phyloP scores from a whole-genome alignment of 2,888 invertebrate species.

The Calameuta filiformis region DNA sequence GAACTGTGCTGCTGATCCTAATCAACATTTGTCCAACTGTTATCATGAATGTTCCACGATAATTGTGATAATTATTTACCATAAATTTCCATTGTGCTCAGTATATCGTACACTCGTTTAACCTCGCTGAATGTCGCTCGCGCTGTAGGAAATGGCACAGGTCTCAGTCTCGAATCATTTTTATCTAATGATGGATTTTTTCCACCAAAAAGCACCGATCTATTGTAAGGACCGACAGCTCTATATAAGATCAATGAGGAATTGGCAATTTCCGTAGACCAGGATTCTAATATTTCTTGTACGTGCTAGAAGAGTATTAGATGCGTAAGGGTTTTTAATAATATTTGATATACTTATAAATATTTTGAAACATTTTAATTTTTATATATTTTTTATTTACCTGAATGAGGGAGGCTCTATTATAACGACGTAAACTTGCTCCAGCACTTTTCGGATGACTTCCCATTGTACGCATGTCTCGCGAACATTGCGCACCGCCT shows the following conservation, averaged over 20 bases:
- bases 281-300: constrained; percentile 75
- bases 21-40: not conserved
- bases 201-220: constrained; percentile 79
- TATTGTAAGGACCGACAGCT: constrained; percentile 79
- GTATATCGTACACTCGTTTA: constrained; percentile 76
- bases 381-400: constrained; percentile 62
- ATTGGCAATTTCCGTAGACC: constrained; percentile 74
- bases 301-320: constrained; percentile 73
- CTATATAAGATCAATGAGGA: constrained; percentile 82
- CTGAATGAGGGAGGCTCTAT: constrained; percentile 80
- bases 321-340: not conserved
- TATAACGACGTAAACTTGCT: constrained; percentile 81
- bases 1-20: constrained; percentile 54
- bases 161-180: constrained; percentile 73
- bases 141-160: constrained; percentile 84
- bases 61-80: constrained; percentile 65
- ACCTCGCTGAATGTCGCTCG: constrained; percentile 86
- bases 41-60: not conserved
- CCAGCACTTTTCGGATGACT: constrained; percentile 83
- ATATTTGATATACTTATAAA: not conserved
- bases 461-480: constrained; percentile 72
- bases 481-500: constrained; percentile 79
- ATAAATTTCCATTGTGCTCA: constrained; percentile 76
- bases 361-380: constrained; percentile 4
- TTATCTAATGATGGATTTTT: constrained; percentile 76